Evolutionary conservation across 2,888 invertebrate species (phyloP), one percentile per base, ranked within the genome.

Genomic region (Drosophila infuscata): DNA sequence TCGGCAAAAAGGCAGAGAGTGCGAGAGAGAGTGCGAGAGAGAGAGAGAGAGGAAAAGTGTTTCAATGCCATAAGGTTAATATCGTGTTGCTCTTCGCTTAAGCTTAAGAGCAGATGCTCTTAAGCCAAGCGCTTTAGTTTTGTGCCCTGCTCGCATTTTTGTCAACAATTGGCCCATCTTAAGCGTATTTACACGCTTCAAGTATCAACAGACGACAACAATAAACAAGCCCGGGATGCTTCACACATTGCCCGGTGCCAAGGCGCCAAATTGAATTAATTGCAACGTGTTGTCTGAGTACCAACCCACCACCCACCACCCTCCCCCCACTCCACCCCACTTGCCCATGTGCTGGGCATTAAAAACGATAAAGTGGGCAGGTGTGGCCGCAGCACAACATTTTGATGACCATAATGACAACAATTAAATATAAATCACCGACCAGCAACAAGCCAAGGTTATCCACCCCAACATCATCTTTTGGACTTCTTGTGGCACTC

Each of bases 381-480:
- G 77, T 81, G 81, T 58, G 60, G 70, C 52, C 35, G 43, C 64
- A 48, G 25, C 54, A 71, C 85, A 76, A 70, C 54, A 70, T 76
- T 86, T 82, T 89, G 82, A 89, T 88, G 91, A 77, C 90, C 91
- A 89, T 89, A 89, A 89, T 91, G 89, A 91, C 91, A 89, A 89
- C 89, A 89, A 91, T 89, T 91, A 89, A 91, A 91, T 83, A 89
- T 89, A 89, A 89, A 89, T 89, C 89, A 89, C 88, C 79, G 76
- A 51, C 61, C 73, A 72, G 78, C 79, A 79, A 70, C 83, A 89
- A 81, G 84, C 82, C 89, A 81, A 70, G 70, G 62, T 51, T 65
- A 60, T 57, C 64, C 56, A n/a, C 8, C n/a, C 36, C 41, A 17
- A 4, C 25, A 7, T 17, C 30, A 32, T 57, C 57, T 38, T 43